Base-by-base conservation (phyloP, 1,140 invertebrate species). In the Pristionchus pacificus region DNA sequence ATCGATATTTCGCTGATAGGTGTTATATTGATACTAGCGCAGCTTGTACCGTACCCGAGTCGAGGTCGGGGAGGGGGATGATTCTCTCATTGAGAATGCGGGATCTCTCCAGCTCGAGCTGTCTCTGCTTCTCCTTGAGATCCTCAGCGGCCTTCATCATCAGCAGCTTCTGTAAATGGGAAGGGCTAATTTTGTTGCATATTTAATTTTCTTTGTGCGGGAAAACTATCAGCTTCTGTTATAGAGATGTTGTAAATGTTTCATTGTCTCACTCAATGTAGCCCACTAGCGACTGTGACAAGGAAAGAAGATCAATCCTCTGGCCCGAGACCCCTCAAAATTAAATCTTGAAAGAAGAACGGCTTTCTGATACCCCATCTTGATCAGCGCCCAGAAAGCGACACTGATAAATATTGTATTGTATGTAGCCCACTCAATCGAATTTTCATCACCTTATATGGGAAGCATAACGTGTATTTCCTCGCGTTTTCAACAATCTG, bases 91-190 rank as follows among this genome's bases (percentile, higher is more conserved):
- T 92, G 86, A 98, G 96, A 88, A 95, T 94, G 83, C 91, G 91
- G 87, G 93, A 94, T 85, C 94, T 92, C 86, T 97, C 95, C 75
- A 92, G 92, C 29, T 93, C 93, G 89, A 97, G 97, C 84, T 92
- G 90, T 87, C 96, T 93, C 86, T 97, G 95, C 88, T 97, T 93
- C 85, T 95, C 95, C 88, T 97, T 97, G 88, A 98, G 88, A 87
- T 97, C 95, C 87, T 97, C 95, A 81, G 95, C 95, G 84, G 95
- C 95, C 89, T 97, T 97, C 88, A 97, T 95, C 90, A 95, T 93
- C 88, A 98, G 89, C 87, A 98, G 88, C 88, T 95, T 84, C 87
- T 88, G 79, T 25, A 85, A 80, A 60, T 58, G 65, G 59, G 28
- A 14, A 15, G 19, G 62, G n/a, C 14, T 14, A 38, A 28, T 68